Evolutionary conservation across 2,797 vertebrate genomes (phyloP), one percentile per base, ranked within the genome.

Genomic region (Cichlasoma orientale): DNA sequence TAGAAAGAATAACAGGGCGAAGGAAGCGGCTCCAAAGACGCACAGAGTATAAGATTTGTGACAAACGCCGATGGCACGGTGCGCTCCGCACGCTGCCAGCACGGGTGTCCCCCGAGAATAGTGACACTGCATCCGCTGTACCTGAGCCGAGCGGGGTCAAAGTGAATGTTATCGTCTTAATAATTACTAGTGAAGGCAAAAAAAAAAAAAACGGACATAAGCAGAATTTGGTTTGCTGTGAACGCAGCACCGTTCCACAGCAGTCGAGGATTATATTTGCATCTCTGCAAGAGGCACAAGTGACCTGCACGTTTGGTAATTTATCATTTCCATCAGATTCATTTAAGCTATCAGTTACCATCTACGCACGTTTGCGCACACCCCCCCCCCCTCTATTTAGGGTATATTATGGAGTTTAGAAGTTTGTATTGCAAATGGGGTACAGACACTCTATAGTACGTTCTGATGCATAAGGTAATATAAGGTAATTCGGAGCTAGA

Each of bases 61-160:
- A 41, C 38, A 74, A 72, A 72, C 76, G 59, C 19, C 52, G 73
- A 55, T 70, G 75, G 78, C 71, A n/a, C 77, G 7, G 52, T 19
- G 84, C 83, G 87, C 81, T 53, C 13, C 36, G 77, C 79, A 54
- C 79, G 71, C 75, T 23, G 75, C 63, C 69, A 25, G 71, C 75
- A 74, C 72, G 38, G 31, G 72, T 3, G 61, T 86, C 82, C 56
- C 33, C 70, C 3, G 86, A 79, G 82, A 73, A 75, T 19, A 79
- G 73, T 55, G 53, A 79, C 1, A 61, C 78, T 56, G 50, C 72
- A 71, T 74, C 69, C 8, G 63, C 41, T 31, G 72, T 1, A 52
- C 31, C 72, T 19, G 69, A 73, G 25, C 66, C 19, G 27, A 81
- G 18, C 23, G 5, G 55, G 71, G 72, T 76, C 80, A 75, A 13